Conservation (phyloP, 2,797 vertebrate species). For the Galago senegalensis region DNA sequence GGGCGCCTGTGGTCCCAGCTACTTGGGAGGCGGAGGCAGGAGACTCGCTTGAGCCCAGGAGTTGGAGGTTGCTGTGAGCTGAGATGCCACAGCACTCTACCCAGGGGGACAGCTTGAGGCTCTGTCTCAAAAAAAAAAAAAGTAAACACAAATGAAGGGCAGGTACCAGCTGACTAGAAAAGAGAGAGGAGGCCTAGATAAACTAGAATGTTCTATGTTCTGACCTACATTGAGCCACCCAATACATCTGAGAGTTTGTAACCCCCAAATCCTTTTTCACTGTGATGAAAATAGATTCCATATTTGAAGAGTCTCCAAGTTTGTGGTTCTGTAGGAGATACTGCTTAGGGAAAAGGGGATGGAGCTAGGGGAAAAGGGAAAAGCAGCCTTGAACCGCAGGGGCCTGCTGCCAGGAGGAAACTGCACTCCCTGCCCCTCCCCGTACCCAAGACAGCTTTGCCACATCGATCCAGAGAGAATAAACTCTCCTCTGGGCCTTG, state of each 20-base stretch:
- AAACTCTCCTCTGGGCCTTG: not conserved
- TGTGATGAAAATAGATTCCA: slow-evolving; percentile 56
- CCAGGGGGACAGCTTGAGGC: too few relatives aligned
- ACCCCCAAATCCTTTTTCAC: not conserved
- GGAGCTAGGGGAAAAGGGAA: not conserved
- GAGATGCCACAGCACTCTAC: too few relatives aligned
- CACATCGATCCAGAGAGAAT: not conserved
- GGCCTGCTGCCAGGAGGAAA: not conserved
- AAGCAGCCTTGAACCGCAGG: not conserved
- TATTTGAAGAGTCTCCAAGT: slow-evolving; percentile 25
- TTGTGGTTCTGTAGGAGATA: not conserved
- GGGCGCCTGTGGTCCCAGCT: too few relatives aligned
- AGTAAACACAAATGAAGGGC: not conserved
- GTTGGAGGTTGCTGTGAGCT: too few relatives aligned
- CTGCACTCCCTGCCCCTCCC: not conserved
- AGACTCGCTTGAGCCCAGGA: too few relatives aligned
- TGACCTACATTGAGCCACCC: not conserved
- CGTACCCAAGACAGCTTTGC: not conserved
- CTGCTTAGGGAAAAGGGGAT: not conserved
- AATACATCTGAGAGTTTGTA: not conserved
- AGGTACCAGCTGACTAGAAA: not conserved
- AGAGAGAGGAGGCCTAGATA: not conserved
- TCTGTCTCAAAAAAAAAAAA: not conserved
- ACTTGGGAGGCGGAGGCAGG: too few relatives aligned
- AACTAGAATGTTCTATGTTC: not conserved